A percentile compares a stretch with the other conserved stretches of the same genome.
Evolutionary conservation across 2,113 vertebrate species (phyloP).

Genomic region (Campylomormyrus tamandua): DNA sequence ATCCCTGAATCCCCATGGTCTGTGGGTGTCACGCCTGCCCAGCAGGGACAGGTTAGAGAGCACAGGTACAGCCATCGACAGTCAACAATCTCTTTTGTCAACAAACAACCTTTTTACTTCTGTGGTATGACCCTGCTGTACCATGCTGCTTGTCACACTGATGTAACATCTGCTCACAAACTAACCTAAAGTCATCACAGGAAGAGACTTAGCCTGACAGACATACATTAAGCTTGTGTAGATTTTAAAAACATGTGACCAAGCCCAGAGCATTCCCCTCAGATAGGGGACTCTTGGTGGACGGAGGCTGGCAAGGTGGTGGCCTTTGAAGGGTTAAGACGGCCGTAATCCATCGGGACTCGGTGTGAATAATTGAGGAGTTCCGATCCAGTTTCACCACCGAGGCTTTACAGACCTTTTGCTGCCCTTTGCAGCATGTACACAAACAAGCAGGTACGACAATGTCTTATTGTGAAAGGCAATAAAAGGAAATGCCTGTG

Average conservation of each 20-base stretch:
- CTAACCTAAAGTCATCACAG: not conserved
- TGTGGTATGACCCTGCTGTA: not conserved
- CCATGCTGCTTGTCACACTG: not conserved
- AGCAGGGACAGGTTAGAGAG: not conserved
- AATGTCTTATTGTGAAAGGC: slow-evolving; percentile 40
- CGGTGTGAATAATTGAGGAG: slow-evolving; percentile 53
- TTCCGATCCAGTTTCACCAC: slow-evolving; percentile 50
- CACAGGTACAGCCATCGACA: not conserved
- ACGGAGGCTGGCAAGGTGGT: slow-evolving; percentile 22
- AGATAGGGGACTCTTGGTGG: not conserved
- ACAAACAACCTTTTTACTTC: not conserved
- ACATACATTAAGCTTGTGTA: not conserved
- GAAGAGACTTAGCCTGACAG: not conserved
- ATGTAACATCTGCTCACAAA: not conserved
- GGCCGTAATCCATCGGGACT: slow-evolving; percentile 43
- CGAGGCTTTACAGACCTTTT: slow-evolving; percentile 4
- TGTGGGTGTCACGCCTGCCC: not conserved
- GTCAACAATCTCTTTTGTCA: not conserved
- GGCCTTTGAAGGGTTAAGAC: slow-evolving; percentile 53
- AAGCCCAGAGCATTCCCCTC: not conserved
- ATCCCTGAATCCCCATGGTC: not conserved
- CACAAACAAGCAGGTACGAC: slow-evolving; percentile 30
- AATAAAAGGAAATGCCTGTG: slow-evolving; percentile 30
- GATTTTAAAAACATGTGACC: not conserved
- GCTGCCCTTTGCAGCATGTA: slow-evolving; percentile 20